Conservation (phyloP, 1,140 invertebrate genomes). For the Drosophila repleta region DNA sequence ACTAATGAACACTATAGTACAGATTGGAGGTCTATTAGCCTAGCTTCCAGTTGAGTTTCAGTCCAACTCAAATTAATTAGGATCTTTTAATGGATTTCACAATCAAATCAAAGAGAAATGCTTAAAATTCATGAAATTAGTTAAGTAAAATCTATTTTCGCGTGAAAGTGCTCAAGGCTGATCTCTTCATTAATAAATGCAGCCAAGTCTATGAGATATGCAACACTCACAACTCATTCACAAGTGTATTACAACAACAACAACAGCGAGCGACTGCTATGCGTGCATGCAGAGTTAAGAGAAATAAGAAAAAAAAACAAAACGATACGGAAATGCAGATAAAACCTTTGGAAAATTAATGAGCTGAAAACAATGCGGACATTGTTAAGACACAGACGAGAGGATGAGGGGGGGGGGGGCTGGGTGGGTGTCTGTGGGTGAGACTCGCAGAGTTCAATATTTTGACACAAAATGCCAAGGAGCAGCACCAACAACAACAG, state of each 20-base stretch:
- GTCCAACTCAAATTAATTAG: no score
- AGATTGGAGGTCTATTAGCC: no score
- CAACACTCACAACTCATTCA: not conserved
- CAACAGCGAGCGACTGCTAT: slow-evolving; percentile 27
- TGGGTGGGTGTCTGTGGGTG: not conserved
- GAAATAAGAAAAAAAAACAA: slow-evolving; percentile 35
- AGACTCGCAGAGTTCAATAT: slow-evolving; percentile 35
- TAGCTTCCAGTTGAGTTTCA: no score
- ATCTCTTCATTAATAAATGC: not conserved
- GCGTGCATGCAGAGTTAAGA: slow-evolving; percentile 42
- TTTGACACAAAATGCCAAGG: slow-evolving; percentile 58
- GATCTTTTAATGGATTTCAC: no score
- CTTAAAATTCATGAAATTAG: no score
- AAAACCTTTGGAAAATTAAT: slow-evolving; percentile 73
- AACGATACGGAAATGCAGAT: slow-evolving; percentile 72
- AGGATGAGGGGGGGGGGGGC: not conserved
- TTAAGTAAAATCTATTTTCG: no score
- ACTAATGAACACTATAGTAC: no score
- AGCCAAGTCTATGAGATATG: slow-evolving; percentile 8
- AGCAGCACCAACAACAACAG: slow-evolving; percentile 21
- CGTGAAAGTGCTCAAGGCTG: no score
- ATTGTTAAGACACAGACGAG: slow-evolving; percentile 48
- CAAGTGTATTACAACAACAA: slow-evolving; percentile 15
- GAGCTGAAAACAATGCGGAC: slow-evolving; percentile 74
- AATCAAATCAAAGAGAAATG: no score